Percentiles rank a stretch among this genome's conserved stretches.
phyloP scores from a whole-genome alignment of 2,888 invertebrate species.

The Tetramorium bicarinatum region DNA sequence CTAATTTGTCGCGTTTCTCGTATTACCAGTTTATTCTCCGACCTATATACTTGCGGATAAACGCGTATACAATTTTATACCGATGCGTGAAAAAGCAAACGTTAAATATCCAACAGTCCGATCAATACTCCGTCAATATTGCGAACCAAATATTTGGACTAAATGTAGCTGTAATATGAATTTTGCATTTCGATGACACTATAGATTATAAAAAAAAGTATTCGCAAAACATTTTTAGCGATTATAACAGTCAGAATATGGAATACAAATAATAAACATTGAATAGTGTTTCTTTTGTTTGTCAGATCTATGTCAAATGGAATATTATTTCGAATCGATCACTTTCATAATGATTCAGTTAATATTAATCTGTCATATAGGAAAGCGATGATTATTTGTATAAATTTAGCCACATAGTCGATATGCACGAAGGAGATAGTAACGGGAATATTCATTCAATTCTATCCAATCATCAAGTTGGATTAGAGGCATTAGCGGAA shows the following conservation, averaged over 20 bases:
- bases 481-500: conserved; percentile 19
- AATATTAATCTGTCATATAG: not conserved
- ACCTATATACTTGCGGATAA: not conserved
- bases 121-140: not conserved
- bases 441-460: conserved; percentile 32
- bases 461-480: conserved; percentile 17
- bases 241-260: not conserved
- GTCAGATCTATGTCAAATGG: not conserved
- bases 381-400: not conserved
- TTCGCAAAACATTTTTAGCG: conserved; percentile 12
- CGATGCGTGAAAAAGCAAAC: not conserved
- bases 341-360: not conserved
- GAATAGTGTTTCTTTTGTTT: conserved; percentile 1
- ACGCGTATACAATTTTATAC: not conserved
- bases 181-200: not conserved
- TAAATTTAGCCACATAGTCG: not conserved
- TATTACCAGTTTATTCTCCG: conserved; percentile 25
- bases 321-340: not conserved
- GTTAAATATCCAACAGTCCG: not conserved
- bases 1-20: conserved; percentile 35
- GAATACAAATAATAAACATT: not conserved
- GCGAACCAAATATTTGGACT: not conserved
- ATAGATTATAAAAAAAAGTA: not conserved
- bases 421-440: not conserved
- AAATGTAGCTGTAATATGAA: not conserved